phyloP scores from a whole-genome alignment of 2,888 invertebrate genomes.

The Cordylochernes scorpioides region DNA sequence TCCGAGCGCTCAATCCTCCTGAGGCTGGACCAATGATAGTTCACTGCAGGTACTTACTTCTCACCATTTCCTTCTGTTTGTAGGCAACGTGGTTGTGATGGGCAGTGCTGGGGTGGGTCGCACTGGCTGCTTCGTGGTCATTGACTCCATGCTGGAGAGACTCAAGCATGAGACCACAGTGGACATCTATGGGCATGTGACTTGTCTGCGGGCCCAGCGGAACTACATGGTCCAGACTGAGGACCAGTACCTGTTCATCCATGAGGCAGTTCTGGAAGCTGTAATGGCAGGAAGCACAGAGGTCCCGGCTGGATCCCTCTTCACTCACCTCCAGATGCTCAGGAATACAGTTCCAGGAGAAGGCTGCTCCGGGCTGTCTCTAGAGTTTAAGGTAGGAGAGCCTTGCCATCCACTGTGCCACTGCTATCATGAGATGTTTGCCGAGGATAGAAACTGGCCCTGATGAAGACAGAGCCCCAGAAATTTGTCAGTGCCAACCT shows the following conservation, averaged over 20 bases:
- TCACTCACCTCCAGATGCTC: conserved; percentile 77
- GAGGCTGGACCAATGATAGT: conserved; percentile 88
- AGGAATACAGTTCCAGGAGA: conserved; percentile 42
- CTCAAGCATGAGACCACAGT: conserved; percentile 91
- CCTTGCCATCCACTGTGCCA: neutral
- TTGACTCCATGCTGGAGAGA: conserved; percentile 92
- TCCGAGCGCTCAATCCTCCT: conserved; percentile 63
- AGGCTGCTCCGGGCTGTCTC: conserved; percentile 68
- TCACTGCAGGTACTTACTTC: conserved; percentile 35
- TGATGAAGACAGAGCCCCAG: conserved; percentile 74
- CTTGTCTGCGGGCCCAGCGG: conserved; percentile 81
- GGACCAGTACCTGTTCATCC: conserved; percentile 97
- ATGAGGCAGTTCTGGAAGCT: conserved; percentile 87
- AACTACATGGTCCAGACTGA: conserved; percentile 99
- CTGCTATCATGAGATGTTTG: neutral
- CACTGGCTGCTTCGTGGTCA: conserved; percentile 91
- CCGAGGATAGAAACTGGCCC: conserved; percentile 44
- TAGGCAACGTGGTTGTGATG: neutral
- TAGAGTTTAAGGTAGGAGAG: conserved; percentile 41
- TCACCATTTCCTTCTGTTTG: neutral
- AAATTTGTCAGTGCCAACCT: conserved; percentile 84
- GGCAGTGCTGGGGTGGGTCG: conserved; percentile 48
- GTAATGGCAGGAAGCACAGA: conserved; percentile 89
- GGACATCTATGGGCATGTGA: conserved; percentile 96
- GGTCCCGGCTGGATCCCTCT: conserved; percentile 74